These are phyloP conservation scores for Horisme vitalbata DNA, from an alignment of 2,888 invertebrate species.

Conservation along the genomic window DNA sequence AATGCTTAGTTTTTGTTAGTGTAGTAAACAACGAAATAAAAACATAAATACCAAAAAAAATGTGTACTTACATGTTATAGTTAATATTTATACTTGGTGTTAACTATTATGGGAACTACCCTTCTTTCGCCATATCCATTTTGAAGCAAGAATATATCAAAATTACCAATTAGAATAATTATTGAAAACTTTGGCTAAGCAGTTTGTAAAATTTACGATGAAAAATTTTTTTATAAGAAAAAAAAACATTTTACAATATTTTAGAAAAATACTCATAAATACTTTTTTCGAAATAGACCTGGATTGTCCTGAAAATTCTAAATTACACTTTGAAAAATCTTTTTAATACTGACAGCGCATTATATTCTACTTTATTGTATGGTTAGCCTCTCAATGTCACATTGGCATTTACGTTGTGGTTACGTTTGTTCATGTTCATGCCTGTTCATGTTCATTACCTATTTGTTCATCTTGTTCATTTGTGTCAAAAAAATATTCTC, in stretches of 20 bases:
- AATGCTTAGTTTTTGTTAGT: conserved; percentile 56
- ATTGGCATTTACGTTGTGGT: conserved; percentile 71
- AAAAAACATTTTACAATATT: no score
- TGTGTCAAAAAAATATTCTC: conserved; percentile 33
- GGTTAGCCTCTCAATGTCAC: conserved; percentile 72
- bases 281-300: background rate
- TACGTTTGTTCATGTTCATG: conserved; percentile 11
- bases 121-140: conserved; percentile 66
- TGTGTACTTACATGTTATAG: conserved; percentile 74
- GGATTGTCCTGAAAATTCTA: conserved; percentile 6
- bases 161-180: conserved; percentile 16
- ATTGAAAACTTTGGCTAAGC: no score
- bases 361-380: conserved; percentile 60
- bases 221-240: no score
- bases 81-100: conserved; percentile 69
- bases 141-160: conserved; percentile 39
- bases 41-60: conserved; percentile 72
- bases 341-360: conserved; percentile 63
- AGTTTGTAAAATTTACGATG: no score
- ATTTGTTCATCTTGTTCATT: conserved; percentile 32
- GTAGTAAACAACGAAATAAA: conserved; percentile 79
- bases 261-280: no score
- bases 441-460: conserved; percentile 22
- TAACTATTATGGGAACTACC: conserved; percentile 49
- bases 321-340: conserved; percentile 1